Evolutionary conservation across 2,113 vertebrate genomes (phyloP), one percentile per base, ranked within the genome.

Genomic region (Motacilla tschutschensis): DNA sequence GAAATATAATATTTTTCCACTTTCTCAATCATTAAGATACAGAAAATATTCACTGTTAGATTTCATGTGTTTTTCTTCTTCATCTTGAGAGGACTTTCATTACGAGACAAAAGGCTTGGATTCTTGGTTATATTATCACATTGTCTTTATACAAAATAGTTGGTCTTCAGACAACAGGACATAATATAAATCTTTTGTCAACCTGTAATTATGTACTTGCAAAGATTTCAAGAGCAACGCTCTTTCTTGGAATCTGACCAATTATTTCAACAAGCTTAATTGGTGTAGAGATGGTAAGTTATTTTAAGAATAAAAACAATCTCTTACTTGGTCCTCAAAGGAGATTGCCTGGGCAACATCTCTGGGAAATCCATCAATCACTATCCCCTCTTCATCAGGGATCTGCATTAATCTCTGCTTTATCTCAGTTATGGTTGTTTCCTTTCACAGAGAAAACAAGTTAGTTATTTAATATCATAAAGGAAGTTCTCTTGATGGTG

Each of bases 391-490:
- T 67, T 99, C 98, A 28, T 99, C 99, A 8, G 99, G 98, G 80
- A 99, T 98, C 94, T 99, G 99, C 99, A 99, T 99, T 90, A 99
- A 95, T 93, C 98, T 98, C 94, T 99, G 99, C 93, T 99, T 99
- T 96, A 99, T 99, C 95, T 99, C 99, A 20, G 99, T 99, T 93
- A 99, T 99, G n/a, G 99, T 99, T 29, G 99, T 99, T 95, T 99
- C 99, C 99, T 99, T 94, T 70, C 70, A 91, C 35, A 69, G 80
- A 95, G 46, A 90, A 81, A 94, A 93, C 8, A 57, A 79, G 20
- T 62, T 41, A 47, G 24, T 88, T 79, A 81, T 66, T 92, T 69
- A 51, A 28, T 33, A 66, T n/a, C 3, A 3, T 35, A 76, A 90
- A 72, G 44, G 29, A 73, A 5, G 13, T 72, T 78, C 77, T 80